Base-by-base conservation (phyloP, 2,113 vertebrate genomes). In the Nicator chloris region DNA sequence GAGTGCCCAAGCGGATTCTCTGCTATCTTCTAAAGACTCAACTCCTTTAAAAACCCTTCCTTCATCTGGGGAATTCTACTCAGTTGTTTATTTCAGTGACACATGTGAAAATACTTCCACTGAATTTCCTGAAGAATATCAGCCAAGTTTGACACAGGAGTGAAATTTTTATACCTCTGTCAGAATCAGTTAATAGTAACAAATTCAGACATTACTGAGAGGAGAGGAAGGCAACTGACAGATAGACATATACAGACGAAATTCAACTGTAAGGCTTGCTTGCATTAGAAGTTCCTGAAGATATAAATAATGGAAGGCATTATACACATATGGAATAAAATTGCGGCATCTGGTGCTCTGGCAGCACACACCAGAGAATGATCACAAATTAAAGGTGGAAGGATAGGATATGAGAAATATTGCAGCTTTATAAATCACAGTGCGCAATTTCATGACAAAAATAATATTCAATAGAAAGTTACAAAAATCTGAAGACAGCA, bases 221-320 rank as follows among this genome's bases (percentile, higher is more conserved):
- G 37, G 57, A 94, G 66, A 76, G 82, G 75, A 95, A 95, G 70
- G 49, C 40, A 82, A 76, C 28, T 85, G 78, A 93, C 78, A 94
- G 87, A 82, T 18, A 94, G 93, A 91, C 61, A 90, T 80, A 93
- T 45, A 93, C 70, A 95, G 85, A 90, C 30, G 85, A 90, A 95
- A 94, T 92, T 68, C n/a, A 82, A 63, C 65, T 40, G 6, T 53
- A 75, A 79, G 19, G 11, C 22, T 79, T 84, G 39, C 49, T 86
- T 94, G 47, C 49, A 85, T 76, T 57, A 71, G 90, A 94, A 91
- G 87, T 87, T 93, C 70, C 78, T 79, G 40, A 82, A 90, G 61
- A 79, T 71, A 64, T 76, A 94, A 95, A 87, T 60, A 90, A 85
- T 61, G 31, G 40, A 76, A 88, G 27, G n/a, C 31, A 90, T 21